Conservation (phyloP, 2,888 invertebrate species). For the Eilema caniola region DNA sequence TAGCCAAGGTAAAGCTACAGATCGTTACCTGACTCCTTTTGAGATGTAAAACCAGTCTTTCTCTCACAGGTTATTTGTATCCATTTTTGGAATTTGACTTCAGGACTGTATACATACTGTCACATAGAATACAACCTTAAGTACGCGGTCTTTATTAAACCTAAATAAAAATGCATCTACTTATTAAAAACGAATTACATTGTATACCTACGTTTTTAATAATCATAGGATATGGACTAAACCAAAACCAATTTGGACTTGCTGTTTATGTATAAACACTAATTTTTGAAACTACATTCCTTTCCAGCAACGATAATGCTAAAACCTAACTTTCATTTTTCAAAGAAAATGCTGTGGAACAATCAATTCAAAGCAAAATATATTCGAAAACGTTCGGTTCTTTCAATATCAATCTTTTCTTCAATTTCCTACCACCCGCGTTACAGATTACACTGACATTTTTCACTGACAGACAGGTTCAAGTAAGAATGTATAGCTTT, state of each 20-base stretch:
- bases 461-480: constrained; percentile 26
- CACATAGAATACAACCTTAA: no score
- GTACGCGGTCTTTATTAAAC: no score
- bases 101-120: no score
- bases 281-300: background rate
- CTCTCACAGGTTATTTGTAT: background rate
- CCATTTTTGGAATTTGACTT: no score
- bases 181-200: no score
- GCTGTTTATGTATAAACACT: no score
- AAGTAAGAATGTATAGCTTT: constrained; percentile 25
- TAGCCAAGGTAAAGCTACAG: background rate
- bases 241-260: background rate
- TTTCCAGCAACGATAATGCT: background rate
- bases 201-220: no score
- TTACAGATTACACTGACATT: constrained; percentile 30
- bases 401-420: constrained; percentile 45
- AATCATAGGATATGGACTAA: background rate
- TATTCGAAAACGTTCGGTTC: constrained; percentile 24
- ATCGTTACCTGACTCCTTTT: background rate
- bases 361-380: constrained; percentile 20
- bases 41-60: background rate
- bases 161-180: no score
- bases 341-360: constrained; percentile 2
- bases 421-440: constrained; percentile 45
- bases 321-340: background rate